phyloP scores from a whole-genome alignment of 1,140 invertebrate species.

The Vanessa tameamea region DNA sequence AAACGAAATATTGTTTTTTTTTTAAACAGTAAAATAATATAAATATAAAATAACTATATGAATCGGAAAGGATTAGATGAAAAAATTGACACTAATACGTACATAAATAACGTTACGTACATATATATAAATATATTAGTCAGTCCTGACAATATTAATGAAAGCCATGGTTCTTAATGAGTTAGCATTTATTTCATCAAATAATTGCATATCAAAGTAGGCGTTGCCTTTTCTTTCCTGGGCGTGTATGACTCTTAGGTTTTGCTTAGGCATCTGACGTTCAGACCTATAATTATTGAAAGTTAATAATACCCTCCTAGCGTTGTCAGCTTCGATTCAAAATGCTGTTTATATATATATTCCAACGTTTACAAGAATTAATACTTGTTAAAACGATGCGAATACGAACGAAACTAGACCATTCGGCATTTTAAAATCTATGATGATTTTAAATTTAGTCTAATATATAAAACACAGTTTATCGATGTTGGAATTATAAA shows the following conservation, averaged over 20 bases:
- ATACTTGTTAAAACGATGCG: not conserved
- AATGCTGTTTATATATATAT: constrained; percentile 18
- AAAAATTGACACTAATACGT: not conserved
- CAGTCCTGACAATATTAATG: not conserved
- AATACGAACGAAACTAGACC: not conserved
- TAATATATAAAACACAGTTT: too few species aligned
- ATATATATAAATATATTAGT: too few species aligned
- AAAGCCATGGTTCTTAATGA: constrained; percentile 7
- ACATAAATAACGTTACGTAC: too few species aligned
- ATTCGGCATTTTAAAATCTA: too few species aligned
- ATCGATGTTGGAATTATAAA: too few species aligned
- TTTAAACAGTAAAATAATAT: too few species aligned
- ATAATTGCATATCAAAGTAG: constrained; percentile 7
- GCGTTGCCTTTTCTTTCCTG: constrained; percentile 20
- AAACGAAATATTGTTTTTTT: too few species aligned
- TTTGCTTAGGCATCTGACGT: constrained; percentile 33
- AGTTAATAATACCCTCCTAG: constrained; percentile 26
- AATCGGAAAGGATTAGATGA: not conserved
- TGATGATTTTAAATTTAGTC: too few species aligned
- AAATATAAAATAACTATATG: too few species aligned
- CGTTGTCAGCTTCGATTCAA: constrained; percentile 11
- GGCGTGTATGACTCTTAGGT: constrained; percentile 35
- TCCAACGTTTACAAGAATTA: not conserved
- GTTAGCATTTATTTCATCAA: constrained; percentile 25
- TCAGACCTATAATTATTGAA: constrained; percentile 37